phyloP scores from a whole-genome alignment of 2,888 invertebrate genomes.

The Ptychoptera contaminata region DNA sequence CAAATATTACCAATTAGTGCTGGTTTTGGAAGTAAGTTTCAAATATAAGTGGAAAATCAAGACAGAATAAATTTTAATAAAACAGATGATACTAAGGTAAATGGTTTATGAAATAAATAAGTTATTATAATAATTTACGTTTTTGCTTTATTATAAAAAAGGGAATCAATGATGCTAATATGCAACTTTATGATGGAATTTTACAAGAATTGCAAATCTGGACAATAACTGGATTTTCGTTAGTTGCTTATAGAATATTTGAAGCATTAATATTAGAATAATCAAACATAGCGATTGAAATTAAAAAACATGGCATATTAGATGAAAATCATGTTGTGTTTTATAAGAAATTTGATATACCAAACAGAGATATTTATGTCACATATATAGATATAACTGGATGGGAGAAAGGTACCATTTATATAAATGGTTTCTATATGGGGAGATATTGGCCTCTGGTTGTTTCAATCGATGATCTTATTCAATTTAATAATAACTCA shows the following conservation, averaged over 20 bases:
- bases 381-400: slow-evolving; percentile 59
- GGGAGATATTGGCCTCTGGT: slow-evolving; percentile 64
- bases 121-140: no score
- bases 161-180: no score
- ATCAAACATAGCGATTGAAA: neutral
- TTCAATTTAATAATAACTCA: slow-evolving; percentile 26
- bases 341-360: slow-evolving; percentile 22
- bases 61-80: no score
- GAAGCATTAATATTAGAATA: slow-evolving; percentile 11
- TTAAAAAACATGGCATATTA: slow-evolving; percentile 26
- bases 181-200: slow-evolving; percentile 28
- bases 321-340: slow-evolving; percentile 39
- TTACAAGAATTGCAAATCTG: slow-evolving; percentile 35
- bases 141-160: no score
- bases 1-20: no score
- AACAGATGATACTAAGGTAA: no score
- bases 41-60: slow-evolving; percentile 58
- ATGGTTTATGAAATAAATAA: no score
- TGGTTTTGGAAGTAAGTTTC: slow-evolving; percentile 32
- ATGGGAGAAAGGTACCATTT: slow-evolving; percentile 76
- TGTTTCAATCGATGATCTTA: slow-evolving; percentile 36
- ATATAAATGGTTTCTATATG: slow-evolving; percentile 70
- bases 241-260: slow-evolving; percentile 24
- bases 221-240: slow-evolving; percentile 41
- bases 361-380: slow-evolving; percentile 37